Base-by-base conservation (phyloP, 2,113 vertebrate genomes). In the Tyrannus savana region DNA sequence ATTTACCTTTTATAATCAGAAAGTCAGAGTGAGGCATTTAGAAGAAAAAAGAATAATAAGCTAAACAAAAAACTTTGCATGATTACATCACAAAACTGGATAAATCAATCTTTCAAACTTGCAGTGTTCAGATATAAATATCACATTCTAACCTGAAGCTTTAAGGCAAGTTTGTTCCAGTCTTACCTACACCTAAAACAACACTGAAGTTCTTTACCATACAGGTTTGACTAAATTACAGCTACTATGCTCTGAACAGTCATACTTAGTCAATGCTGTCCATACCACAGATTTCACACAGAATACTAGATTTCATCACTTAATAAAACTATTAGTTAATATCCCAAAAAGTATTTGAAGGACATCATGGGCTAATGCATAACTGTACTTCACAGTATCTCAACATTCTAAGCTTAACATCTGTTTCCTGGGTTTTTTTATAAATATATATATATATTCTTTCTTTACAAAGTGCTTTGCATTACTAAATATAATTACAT, bases 281-380 rank as follows among this genome's bases (percentile, higher is more conserved):
- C 68, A 83, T 35, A 83, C 22, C 46, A 58, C 19, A 71, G 64
- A 81, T 22, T 50, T 82, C 60, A 93, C 13, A 85, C 8, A 85
- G 73, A 86, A 86, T 23, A 84, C 23, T 33, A 50, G 35, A 93
- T 85, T 92, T 95, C 85, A 97, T 87, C 93, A 90, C 68, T 95
- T 86, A 91, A 92, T 94, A 95, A 96, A 97, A 94, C 62, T 37
- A 87, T 89, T 92, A 96, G 71, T 58, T 91, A 71, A 67, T 25
- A 88, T 66, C 68, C 64, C 56, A 80, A 87, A 82, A 44, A 93
- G 28, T 75, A 69, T 68, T 46, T 85, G 80, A 93, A 96, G 75
- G 79, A 85, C 44, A 81, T 71, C 66, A 68, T 10, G 9, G 76
- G 28, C 77, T 91, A 77, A 83, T 53, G 75, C 27, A 73, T 37